These are phyloP conservation scores for Brachionus calyciflorus DNA, from an alignment of 1,140 invertebrate genomes.

Conservation along the genomic window DNA sequence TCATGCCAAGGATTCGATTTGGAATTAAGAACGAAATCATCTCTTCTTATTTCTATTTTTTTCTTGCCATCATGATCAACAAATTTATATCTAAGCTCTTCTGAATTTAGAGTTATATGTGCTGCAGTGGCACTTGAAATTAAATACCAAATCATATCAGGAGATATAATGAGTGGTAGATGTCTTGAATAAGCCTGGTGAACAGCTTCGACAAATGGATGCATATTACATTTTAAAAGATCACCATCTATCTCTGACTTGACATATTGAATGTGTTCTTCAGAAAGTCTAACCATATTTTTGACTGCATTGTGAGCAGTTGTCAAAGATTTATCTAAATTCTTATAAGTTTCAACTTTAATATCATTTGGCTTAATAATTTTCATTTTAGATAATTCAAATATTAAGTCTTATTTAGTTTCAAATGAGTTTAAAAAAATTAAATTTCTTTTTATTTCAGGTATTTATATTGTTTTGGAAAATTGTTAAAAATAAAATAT, in stretches of 20 bases:
- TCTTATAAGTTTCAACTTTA: neutral
- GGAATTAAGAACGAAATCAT: slow-evolving; percentile 40
- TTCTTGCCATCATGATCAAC: slow-evolving; percentile 39
- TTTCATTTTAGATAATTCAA: no score
- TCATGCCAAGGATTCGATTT: slow-evolving; percentile 28
- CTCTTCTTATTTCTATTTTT: slow-evolving; percentile 30
- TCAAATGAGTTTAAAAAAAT: no score
- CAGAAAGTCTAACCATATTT: neutral
- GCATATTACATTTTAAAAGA: neutral
- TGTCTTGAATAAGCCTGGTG: slow-evolving; percentile 13
- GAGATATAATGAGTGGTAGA: slow-evolving; percentile 23
- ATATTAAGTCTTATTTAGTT: no score
- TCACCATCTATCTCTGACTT: slow-evolving; percentile 3
- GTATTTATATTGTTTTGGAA: no score
- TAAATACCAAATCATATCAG: slow-evolving; percentile 41
- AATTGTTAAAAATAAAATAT: no score
- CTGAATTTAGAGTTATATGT: slow-evolving; percentile 39
- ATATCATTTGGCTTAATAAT: slow-evolving; percentile 26
- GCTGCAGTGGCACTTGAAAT: slow-evolving; percentile 30
- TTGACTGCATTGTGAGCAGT: neutral
- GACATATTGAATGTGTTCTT: slow-evolving; percentile 35
- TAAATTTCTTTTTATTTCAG: no score
- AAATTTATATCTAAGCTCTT: slow-evolving; percentile 33
- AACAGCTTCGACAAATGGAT: slow-evolving; percentile 43
- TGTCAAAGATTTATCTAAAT: neutral